Evolutionary conservation across 2,797 vertebrate species (phyloP).

Genomic region (Epinephelus coioides): DNA sequence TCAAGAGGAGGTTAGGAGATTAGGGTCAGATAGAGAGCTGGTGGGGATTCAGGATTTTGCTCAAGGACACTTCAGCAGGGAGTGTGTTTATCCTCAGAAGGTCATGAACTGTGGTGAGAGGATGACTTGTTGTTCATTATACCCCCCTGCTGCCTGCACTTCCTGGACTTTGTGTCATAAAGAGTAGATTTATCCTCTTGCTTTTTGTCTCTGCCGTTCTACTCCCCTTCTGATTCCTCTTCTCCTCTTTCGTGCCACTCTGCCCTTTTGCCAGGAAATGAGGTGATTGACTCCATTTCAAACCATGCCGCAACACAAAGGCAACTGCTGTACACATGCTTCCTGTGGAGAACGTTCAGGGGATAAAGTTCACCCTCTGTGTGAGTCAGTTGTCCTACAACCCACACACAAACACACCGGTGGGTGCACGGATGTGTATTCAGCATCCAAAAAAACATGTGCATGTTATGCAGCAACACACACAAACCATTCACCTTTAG

Average conservation of each 20-base stretch:
- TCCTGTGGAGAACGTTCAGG: conserved; percentile 65
- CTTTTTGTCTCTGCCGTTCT: conserved; percentile 14
- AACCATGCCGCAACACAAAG: conserved; percentile 67
- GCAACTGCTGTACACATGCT: conserved; percentile 61
- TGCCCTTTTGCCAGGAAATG: conserved; percentile 68
- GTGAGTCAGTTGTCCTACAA: conserved; percentile 54
- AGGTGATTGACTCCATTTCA: conserved; percentile 71
- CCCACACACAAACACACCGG: conserved; percentile 34
- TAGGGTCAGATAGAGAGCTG: conserved; percentile 31
- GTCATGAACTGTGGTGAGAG: conserved; percentile 54
- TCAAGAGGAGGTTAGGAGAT: conserved; percentile 24
- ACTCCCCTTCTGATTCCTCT: conserved; percentile 26
- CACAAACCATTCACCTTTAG: conserved; percentile 35
- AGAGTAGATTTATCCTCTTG: conserved; percentile 9
- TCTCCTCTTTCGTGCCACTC: conserved; percentile 36
- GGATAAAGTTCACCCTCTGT: conserved; percentile 65
- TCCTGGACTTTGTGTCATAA: conserved; percentile 42
- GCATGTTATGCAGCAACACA: not conserved
- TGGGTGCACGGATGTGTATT: conserved; percentile 12
- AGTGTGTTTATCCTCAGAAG: conserved; percentile 55
- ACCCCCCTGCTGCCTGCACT: conserved; percentile 51
- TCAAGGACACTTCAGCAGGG: conserved; percentile 68
- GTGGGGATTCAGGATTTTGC: conserved; percentile 19
- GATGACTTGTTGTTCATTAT: conserved; percentile 51
- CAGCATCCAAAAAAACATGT: not conserved